Conservation (phyloP, 1,140 invertebrate species). For the Euborellia annulipes region DNA sequence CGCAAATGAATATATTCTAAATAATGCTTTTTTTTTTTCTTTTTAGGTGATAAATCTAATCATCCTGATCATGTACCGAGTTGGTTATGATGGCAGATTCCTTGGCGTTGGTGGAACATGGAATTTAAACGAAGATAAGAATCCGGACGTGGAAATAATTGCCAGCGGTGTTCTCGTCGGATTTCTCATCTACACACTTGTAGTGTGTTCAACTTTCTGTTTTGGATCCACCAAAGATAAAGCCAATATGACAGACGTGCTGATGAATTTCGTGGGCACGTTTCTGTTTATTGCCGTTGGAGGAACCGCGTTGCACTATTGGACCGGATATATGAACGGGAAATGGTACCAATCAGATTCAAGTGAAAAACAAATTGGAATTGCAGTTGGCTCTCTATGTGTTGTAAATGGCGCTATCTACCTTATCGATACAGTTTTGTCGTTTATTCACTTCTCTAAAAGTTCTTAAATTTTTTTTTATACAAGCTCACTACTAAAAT, state of each 20-base stretch:
- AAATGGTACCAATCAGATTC: constrained; percentile 48
- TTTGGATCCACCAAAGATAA: constrained; percentile 49
- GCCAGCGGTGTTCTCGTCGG: constrained; percentile 72
- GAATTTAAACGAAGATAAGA: constrained; percentile 78
- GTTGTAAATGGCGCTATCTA: constrained; percentile 60
- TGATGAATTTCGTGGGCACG: constrained; percentile 69
- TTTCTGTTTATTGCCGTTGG: constrained; percentile 69
- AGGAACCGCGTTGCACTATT: constrained; percentile 69
- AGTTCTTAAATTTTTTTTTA: constrained; percentile 11
- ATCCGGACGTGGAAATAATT: constrained; percentile 66
- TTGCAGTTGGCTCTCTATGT: constrained; percentile 61
- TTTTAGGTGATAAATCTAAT: constrained; percentile 63
- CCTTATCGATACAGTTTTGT: constrained; percentile 56
- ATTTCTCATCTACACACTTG: constrained; percentile 62
- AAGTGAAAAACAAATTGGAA: constrained; percentile 53
- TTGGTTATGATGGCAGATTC: constrained; percentile 62
- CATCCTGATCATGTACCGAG: constrained; percentile 61
- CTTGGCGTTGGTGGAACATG: constrained; percentile 70
- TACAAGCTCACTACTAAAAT: too few relatives aligned
- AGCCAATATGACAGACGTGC: constrained; percentile 8
- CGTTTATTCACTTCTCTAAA: constrained; percentile 54
- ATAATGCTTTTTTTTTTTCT: constrained; percentile 11
- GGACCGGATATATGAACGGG: constrained; percentile 63
- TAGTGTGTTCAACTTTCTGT: constrained; percentile 49
- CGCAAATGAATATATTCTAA: too few relatives aligned